These are phyloP conservation scores for Otolemur garnettii DNA, from an alignment of 2,113 vertebrate species.

Conservation along the genomic window DNA sequence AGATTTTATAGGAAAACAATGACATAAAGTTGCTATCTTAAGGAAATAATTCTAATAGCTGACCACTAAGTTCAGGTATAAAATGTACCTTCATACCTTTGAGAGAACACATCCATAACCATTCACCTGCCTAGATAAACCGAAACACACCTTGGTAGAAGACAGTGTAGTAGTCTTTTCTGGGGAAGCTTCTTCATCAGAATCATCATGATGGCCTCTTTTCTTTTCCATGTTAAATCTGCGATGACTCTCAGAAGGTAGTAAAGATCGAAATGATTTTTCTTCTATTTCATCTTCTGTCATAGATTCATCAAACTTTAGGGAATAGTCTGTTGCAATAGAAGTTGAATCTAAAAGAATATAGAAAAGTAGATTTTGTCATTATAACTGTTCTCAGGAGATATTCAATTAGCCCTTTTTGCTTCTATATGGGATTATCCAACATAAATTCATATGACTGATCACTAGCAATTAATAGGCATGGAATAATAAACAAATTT, in stretches of 20 bases:
- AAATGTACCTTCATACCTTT: background rate
- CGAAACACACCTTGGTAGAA: conserved; percentile 89
- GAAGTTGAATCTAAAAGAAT: conserved; percentile 90
- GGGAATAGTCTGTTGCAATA: conserved; percentile 94
- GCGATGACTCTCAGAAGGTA: conserved; percentile 97
- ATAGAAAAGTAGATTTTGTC: conserved; percentile 48
- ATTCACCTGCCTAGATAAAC: background rate
- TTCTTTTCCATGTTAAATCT: conserved; percentile 95
- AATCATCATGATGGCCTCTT: conserved; percentile 90
- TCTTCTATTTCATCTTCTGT: conserved; percentile 98
- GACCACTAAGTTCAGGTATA: conserved; percentile 2
- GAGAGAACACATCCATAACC: background rate
- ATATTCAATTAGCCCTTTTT: conserved; percentile 10
- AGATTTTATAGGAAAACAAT: conserved; percentile 32
- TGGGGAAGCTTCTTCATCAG: conserved; percentile 92
- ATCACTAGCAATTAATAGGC: background rate
- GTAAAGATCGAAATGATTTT: conserved; percentile 95
- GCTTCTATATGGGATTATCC: background rate
- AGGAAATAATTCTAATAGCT: conserved; percentile 45
- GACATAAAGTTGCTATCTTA: conserved; percentile 16
- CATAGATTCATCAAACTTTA: conserved; percentile 97
- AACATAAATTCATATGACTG: conserved; percentile 47
- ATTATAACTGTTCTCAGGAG: conserved; percentile 41
- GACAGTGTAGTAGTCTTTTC: conserved; percentile 84
- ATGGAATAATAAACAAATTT: conserved; percentile 15